phyloP scores from a whole-genome alignment of 2,113 vertebrate species.

The Crotalus viridis region DNA sequence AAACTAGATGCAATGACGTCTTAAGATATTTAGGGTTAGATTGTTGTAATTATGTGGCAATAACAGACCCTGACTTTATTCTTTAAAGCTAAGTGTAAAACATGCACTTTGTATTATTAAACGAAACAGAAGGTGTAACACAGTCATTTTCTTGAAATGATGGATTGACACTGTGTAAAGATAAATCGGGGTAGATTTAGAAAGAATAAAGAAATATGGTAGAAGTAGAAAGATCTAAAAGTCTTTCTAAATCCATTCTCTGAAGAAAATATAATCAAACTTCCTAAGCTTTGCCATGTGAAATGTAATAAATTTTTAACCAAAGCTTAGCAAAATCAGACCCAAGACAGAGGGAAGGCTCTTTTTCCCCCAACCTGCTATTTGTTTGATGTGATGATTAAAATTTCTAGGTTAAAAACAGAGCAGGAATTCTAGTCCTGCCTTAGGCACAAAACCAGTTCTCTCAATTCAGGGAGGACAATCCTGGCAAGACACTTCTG shows the following conservation, averaged over 20 bases:
- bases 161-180: constrained; percentile 9
- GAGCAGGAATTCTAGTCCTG: not conserved
- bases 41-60: not conserved
- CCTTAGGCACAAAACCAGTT: not conserved
- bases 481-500: not conserved
- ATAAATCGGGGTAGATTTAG: not conserved
- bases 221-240: not conserved
- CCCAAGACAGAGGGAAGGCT: not conserved
- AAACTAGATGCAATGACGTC: not conserved
- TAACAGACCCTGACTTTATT: constrained; percentile 15
- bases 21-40: constrained; percentile 7
- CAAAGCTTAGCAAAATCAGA: constrained; percentile 5
- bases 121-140: constrained; percentile 1
- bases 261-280: constrained; percentile 13
- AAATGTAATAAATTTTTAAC: constrained; percentile 14
- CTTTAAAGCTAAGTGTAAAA: constrained; percentile 6
- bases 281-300: not conserved
- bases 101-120: not conserved
- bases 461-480: not conserved
- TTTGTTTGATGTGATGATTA: not conserved
- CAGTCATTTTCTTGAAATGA: not conserved
- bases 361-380: not conserved
- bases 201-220: not conserved
- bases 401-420: not conserved
- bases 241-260: not conserved